These are phyloP conservation scores for Drosophila subsilvestris DNA, from an alignment of 2,888 invertebrate species.

Conservation along the genomic window DNA sequence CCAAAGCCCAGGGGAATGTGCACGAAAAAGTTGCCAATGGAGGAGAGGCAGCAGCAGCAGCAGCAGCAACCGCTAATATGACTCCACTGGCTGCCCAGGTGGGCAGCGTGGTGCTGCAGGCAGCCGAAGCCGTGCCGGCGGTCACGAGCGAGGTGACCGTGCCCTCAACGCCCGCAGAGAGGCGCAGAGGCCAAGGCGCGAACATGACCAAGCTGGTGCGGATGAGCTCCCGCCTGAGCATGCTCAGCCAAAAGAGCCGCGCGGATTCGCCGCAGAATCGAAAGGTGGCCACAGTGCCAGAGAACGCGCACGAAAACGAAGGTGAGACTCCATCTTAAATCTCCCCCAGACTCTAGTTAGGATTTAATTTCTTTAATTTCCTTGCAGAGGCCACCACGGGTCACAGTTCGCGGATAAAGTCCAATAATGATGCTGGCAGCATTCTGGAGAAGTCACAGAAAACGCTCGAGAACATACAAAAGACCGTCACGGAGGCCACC, in stretches of 20 bases:
- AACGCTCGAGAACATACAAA: slow-evolving; percentile 80
- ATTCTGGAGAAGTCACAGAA: slow-evolving; percentile 82
- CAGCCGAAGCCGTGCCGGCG: slow-evolving; percentile 69
- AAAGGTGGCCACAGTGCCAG: slow-evolving; percentile 67
- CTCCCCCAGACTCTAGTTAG: too few species aligned
- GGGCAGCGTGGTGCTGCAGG: slow-evolving; percentile 67
- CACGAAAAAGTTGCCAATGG: slow-evolving; percentile 41
- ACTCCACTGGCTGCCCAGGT: slow-evolving; percentile 63
- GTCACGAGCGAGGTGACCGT: slow-evolving; percentile 57
- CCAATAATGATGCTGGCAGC: slow-evolving; percentile 54
- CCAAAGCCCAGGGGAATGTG: slow-evolving; percentile 10
- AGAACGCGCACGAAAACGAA: slow-evolving; percentile 45
- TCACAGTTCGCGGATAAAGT: slow-evolving; percentile 39
- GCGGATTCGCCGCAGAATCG: slow-evolving; percentile 80
- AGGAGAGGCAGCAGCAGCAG: slow-evolving; percentile 11
- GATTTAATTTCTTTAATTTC: too few species aligned
- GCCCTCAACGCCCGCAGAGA: slow-evolving; percentile 33
- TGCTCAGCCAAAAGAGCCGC: slow-evolving; percentile 80
- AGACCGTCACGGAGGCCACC: slow-evolving; percentile 81
- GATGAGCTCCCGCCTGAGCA: slow-evolving; percentile 80
- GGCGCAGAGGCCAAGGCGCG: slow-evolving; percentile 70
- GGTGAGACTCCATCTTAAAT: slow-evolving; percentile 35
- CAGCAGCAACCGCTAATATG: slow-evolving; percentile 39
- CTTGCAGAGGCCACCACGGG: slow-evolving; percentile 8
- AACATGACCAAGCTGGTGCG: slow-evolving; percentile 77